Conservation (phyloP, 2,113 vertebrate genomes). For the Phalacrocorax aristotelis region DNA sequence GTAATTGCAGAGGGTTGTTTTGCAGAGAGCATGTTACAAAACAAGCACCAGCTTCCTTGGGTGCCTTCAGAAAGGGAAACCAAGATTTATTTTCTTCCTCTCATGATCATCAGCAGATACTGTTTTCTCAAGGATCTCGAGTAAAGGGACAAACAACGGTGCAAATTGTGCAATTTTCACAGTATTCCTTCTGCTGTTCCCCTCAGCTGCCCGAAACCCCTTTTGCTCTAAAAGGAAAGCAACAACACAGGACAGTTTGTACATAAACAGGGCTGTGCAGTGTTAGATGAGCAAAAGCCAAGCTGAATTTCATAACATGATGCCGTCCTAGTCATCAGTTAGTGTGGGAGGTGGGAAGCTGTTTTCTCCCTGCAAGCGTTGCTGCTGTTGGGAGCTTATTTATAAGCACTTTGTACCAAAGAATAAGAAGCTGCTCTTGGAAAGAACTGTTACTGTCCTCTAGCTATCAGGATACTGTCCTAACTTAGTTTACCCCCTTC, state of each 20-base stretch:
- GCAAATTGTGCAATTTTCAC: conserved; percentile 56
- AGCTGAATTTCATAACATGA: conserved; percentile 35
- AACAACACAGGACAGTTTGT: conserved; percentile 37
- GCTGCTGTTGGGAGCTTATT: background rate
- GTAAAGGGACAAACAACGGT: conserved; percentile 32
- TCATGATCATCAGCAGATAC: conserved; percentile 32
- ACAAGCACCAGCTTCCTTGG: background rate
- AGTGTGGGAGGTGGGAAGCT: background rate
- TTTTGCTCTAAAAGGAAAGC: conserved; percentile 6
- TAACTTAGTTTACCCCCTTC: background rate
- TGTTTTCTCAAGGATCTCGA: conserved; percentile 46
- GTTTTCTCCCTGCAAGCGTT: background rate
- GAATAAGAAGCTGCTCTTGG: background rate
- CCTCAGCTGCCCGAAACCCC: background rate
- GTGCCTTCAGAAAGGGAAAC: conserved; percentile 15
- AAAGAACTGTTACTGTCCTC: background rate
- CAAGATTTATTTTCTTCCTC: conserved; percentile 43
- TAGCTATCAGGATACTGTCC: background rate
- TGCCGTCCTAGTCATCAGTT: background rate
- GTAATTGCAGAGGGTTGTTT: conserved; percentile 10
- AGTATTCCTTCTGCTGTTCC: background rate
- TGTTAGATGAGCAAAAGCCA: background rate
- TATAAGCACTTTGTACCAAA: conserved; percentile 1
- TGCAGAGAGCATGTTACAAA: background rate
- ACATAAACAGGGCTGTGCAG: conserved; percentile 31